Percentiles rank a stretch among this genome's conserved stretches.
phyloP scores from a whole-genome alignment of 2,797 vertebrate genomes.

The Nasua narica region DNA sequence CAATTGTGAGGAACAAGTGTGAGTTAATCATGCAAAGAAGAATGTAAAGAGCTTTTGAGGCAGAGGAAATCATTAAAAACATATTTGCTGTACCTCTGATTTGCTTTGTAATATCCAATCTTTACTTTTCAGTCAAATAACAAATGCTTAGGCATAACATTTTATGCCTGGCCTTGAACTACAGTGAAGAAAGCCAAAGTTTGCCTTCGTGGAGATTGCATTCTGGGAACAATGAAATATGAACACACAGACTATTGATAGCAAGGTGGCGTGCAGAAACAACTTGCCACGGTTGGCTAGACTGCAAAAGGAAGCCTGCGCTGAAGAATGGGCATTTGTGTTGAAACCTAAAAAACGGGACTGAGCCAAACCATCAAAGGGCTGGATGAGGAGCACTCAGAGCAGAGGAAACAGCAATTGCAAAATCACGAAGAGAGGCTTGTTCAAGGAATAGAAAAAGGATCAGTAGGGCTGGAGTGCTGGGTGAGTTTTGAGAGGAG shows the following conservation, averaged over 20 bases:
- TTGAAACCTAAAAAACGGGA: not conserved
- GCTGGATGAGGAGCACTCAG: not conserved
- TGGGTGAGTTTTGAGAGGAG: not conserved
- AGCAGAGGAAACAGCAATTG: not conserved
- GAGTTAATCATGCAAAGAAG: not conserved
- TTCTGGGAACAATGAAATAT: not conserved
- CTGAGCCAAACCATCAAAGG: not conserved
- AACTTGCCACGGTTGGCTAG: not conserved
- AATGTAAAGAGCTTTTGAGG: not conserved
- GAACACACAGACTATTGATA: not conserved
- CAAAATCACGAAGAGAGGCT: not conserved
- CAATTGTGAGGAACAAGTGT: not conserved
- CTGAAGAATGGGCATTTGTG: not conserved
- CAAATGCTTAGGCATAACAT: not conserved
- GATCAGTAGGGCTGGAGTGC: not conserved
- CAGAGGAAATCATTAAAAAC: not conserved
- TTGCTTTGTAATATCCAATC: not conserved
- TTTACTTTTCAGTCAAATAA: not conserved
- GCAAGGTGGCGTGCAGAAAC: not conserved
- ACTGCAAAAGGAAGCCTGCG: not conserved
- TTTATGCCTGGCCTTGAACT: not conserved
- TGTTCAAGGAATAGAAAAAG: not conserved
- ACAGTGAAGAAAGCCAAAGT: not conserved
- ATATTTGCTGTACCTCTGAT: not conserved
- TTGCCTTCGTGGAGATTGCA: not conserved